Evolutionary conservation across 2,113 vertebrate genomes (phyloP), one percentile per base, ranked within the genome.

Genomic region (Leuciscus idus): DNA sequence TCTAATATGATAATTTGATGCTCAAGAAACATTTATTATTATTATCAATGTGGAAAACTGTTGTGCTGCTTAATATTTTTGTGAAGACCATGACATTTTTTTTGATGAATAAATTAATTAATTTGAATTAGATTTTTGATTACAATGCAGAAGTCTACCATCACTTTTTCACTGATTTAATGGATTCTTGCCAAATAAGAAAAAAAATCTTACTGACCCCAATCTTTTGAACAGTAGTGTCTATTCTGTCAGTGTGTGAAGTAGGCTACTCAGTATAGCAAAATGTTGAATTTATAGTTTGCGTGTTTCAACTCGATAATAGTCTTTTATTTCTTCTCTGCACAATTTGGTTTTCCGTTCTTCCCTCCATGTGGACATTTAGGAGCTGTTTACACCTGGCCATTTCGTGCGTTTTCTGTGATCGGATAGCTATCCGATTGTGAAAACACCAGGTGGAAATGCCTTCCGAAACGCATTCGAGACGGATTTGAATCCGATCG

Each of bases 301-400:
- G 55, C 9, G 2, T 57, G 48, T 55, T 72, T 74, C 23, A 59
- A 79, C 39, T n/a, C 0, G 9, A 43, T 52, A 36, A 33, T 13
- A 26, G 33, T 62, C n/a, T 28, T 79, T 59, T 39, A 46, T 48
- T 81, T 28, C 57, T 66, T 81, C 4, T 46, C 39, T 5, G 2
- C 1, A 19, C n/a, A 48, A 11, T 64, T 10, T 81, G 78, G 12
- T 33, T 70, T 70, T n/a, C 23, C 8, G 23, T 48, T 48, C 4
- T 52, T 83, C 11, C 28, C 28, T 70, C 48, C 26, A 70, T 55
- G 64, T 83, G 21, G 36, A 68, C 39, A 46, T 84, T 43, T 61
- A 74, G 50, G 33, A 4, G 33, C 33, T 33, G 33, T 33, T 33
- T 4, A 33, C 33, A 33, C 33, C 3, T 33, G 33, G 4, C 33